A percentile compares a stretch with the other conserved stretches of the same genome.
Conservation (phyloP, 2,888 invertebrate genomes). For the Pachycephus smyrnensis region DNA sequence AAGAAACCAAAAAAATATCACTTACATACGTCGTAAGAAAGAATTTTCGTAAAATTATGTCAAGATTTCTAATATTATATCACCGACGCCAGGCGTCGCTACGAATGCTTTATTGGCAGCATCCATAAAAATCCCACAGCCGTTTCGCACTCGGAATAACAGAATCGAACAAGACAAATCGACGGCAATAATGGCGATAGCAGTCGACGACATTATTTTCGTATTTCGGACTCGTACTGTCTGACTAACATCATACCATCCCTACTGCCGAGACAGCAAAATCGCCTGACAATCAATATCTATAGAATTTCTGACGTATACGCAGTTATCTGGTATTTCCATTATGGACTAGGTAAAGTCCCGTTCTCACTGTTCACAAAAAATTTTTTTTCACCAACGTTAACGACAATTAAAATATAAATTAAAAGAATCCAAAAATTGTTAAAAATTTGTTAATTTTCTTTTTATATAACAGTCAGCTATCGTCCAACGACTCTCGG, state of each 20-base stretch:
- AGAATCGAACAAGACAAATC: conserved; percentile 43
- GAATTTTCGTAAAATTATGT: background rate
- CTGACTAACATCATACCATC: conserved; percentile 4
- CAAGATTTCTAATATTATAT: background rate
- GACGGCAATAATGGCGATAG: conserved; percentile 50
- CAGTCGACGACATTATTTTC: conserved; percentile 48
- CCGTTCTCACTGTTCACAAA: background rate
- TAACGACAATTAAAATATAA: no score
- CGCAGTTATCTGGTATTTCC: conserved; percentile 1
- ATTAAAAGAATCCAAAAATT: no score
- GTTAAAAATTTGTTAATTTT: no score
- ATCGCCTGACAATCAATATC: conserved; percentile 51
- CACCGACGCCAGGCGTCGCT: background rate
- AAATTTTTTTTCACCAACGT: no score
- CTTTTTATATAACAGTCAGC: background rate
- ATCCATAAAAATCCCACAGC: background rate
- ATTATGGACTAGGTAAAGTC: background rate
- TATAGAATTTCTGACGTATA: conserved; percentile 38
- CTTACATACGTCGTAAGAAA: background rate
- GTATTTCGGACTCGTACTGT: conserved; percentile 37
- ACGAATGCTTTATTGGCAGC: background rate
- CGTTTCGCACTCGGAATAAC: conserved; percentile 2
- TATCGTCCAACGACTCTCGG: background rate
- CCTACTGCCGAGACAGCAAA: conserved; percentile 36
- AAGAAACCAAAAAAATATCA: background rate